A percentile compares a stretch with the other conserved stretches of the same genome.
Conservation (phyloP, 2,113 vertebrate genomes). For the Nannospalax galili region DNA sequence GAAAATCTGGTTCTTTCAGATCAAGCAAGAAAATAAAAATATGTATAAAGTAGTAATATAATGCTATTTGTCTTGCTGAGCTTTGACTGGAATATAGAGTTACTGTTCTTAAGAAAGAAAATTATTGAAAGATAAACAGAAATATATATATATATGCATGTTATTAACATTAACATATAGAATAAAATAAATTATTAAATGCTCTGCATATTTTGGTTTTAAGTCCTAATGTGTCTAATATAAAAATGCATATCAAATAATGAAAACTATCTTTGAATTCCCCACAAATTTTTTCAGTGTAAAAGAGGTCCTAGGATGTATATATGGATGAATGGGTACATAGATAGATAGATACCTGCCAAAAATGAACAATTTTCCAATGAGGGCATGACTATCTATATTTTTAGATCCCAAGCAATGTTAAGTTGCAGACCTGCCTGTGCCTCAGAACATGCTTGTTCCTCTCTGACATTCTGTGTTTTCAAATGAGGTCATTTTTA, state of each 20-base stretch:
- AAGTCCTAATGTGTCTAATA: neutral
- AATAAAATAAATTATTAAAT: neutral
- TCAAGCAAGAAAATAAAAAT: neutral
- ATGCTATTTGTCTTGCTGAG: neutral
- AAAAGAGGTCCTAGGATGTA: neutral
- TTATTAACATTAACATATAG: constrained; percentile 12
- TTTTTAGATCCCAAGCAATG: neutral
- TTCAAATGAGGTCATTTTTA: neutral
- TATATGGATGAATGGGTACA: neutral
- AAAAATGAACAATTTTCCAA: neutral
- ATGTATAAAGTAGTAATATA: constrained; percentile 5
- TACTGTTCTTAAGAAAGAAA: neutral
- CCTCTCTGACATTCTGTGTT: neutral
- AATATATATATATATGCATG: neutral
- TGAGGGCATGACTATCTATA: too few species aligned
- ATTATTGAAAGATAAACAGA: constrained; percentile 1
- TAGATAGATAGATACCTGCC: too few species aligned
- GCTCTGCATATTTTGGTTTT: neutral
- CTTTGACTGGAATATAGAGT: neutral
- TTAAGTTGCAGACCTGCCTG: neutral
- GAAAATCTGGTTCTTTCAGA: neutral
- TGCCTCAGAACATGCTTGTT: neutral
- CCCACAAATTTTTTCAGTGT: neutral
- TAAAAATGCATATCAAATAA: neutral
- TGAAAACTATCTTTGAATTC: neutral